These are phyloP conservation scores for Pemphigus obesinymphae DNA, from an alignment of 1,140 invertebrate genomes.

Conservation along the genomic window DNA sequence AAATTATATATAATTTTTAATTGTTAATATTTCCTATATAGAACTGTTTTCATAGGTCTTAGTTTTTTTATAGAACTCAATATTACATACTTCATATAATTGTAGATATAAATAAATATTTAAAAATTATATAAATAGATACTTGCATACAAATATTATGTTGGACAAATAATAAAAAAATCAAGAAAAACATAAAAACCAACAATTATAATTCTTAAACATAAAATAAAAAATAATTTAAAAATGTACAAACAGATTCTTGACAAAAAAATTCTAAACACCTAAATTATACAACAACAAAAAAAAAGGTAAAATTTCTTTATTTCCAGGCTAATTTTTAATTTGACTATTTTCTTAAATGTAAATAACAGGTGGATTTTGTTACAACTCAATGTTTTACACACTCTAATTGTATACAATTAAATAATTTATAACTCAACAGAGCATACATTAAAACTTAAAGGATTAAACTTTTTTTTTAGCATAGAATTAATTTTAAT, in stretches of 20 bases:
- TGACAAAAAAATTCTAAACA: background rate
- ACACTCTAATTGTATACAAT: background rate
- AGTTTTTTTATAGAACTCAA: background rate
- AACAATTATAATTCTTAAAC: background rate
- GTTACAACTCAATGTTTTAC: background rate
- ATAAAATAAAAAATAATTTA: background rate
- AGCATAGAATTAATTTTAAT: background rate
- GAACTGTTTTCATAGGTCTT: too few species aligned
- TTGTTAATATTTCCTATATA: too few species aligned
- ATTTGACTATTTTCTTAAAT: constrained; percentile 1
- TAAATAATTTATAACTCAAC: background rate
- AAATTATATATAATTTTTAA: too few species aligned
- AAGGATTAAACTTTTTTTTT: background rate
- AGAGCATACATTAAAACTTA: background rate
- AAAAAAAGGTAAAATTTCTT: background rate
- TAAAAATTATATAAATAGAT: background rate
- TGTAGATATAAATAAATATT: constrained; percentile 9
- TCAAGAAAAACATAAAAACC: constrained; percentile 23
- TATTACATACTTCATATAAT: background rate
- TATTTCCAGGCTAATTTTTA: background rate
- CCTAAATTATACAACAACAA: background rate
- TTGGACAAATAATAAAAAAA: background rate
- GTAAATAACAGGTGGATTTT: constrained; percentile 10
- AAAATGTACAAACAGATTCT: constrained; percentile 7
- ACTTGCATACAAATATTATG: background rate